Evolutionary conservation across 2,797 vertebrate species (phyloP), one percentile per base, ranked within the genome.

Genomic region (Apogon hyalosoma): DNA sequence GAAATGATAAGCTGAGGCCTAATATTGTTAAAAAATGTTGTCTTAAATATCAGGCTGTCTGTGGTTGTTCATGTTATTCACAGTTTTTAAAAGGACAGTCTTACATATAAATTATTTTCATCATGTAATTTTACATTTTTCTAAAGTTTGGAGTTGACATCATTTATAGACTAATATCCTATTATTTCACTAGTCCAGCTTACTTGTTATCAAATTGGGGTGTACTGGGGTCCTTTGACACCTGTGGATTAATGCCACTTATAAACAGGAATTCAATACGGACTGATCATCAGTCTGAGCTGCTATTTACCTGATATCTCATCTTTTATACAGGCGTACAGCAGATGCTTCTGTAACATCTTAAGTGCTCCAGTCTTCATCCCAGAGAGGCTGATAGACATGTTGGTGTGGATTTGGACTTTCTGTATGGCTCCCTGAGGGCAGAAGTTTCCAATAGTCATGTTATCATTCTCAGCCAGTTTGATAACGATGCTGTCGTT

Each of bases 391-490:
- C 91, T 93, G 83, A 98, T 85, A 0, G 93, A 92, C 67, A 95
- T 69, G 6, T 94, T 96, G 75, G 90, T 90, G 61, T 92, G 93
- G 85, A 97, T 87, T 72, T 94, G 95, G 79, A 98, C 75, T 77
- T 92, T 94, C 74, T 94, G 79, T 41, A 97, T 94, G 58, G 90
- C 53, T 59, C 96, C 96, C n/a, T 90, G 88, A 0, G 92, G 80
- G 60, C 97, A 98, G 88, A 96, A 98, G 2, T 73, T 52, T 18
- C 97, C 97, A 0, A 97, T 45, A 1, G 76, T 45, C 0, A 91
- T 45, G 13, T 79, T 69, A 0, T 89, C 70, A 0, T 75, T 86
- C 53, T 93, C 85, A 0, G 79, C 75, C 28, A 91, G 50, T 0
- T 74, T 65, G n/a, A 96, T 88, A 3, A 92, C 79, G 79, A 94